Evolutionary conservation across 1,140 invertebrate genomes (phyloP).

Genomic region (Harlomillsia oculata): DNA sequence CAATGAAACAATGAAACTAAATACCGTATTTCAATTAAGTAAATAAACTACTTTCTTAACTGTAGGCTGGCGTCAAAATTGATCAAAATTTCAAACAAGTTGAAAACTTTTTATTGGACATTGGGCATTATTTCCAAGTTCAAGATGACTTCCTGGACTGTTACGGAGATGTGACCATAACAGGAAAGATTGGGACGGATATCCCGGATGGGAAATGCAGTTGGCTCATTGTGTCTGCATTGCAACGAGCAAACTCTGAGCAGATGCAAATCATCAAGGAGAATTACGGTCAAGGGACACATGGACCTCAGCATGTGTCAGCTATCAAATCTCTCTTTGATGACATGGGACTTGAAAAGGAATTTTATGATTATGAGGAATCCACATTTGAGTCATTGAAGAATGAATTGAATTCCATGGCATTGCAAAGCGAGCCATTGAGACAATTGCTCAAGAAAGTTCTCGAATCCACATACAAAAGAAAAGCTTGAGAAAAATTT

Average conservation of each 20-base stretch:
- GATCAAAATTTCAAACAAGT: constrained; percentile 35
- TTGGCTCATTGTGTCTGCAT: constrained; percentile 81
- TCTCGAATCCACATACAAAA: no score
- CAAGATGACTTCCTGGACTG: constrained; percentile 56
- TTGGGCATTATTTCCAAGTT: constrained; percentile 55
- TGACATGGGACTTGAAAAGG: no score
- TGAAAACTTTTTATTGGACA: constrained; percentile 48
- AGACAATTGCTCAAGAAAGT: no score
- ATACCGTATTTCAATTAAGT: background rate
- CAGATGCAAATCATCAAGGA: no score
- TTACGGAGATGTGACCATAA: constrained; percentile 48
- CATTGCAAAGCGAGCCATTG: no score
- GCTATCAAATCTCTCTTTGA: no score
- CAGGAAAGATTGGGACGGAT: constrained; percentile 63
- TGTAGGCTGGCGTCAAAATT: constrained; percentile 34
- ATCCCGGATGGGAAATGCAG: constrained; percentile 92
- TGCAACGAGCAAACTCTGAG: constrained; percentile 61
- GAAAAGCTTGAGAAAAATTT: no score
- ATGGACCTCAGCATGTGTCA: no score
- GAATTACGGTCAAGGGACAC: no score
- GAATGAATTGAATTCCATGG: no score
- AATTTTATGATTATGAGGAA: no score
- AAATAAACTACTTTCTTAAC: background rate
- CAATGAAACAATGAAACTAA: background rate
- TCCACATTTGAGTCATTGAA: no score